Base-by-base conservation (phyloP, 2,888 invertebrate genomes). In the Amphipoea oculea region DNA sequence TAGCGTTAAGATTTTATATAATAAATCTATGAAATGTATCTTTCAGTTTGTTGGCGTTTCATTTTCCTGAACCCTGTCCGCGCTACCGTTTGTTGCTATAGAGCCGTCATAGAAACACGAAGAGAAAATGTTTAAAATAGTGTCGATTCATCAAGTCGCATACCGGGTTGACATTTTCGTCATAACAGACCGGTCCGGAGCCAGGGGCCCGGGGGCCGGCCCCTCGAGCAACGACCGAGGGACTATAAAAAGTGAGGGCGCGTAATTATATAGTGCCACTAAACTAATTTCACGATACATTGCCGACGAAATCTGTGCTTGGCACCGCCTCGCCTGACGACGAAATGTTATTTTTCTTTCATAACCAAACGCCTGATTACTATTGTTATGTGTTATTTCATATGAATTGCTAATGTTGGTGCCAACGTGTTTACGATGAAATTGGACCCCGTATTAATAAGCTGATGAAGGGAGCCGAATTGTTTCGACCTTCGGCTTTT, bases 211-310 rank as follows among this genome's bases (percentile, higher is more conserved):
- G 78, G 88, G 90, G 92, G 90, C 90, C 87, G 79, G 85, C 87
- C 88, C 89, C 87, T 85, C 89, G 81, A 80, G 84, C 89, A 80
- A 73, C 90, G 89, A 87, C 88, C 89, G 90, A 92, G 94, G 94
- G 95, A 91, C 94, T 91, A 95, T 96, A 96, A 96, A 96, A 96
- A 96, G 93, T 93, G 92, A 94, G 96, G 96, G 95, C 93, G 93
- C 95, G 95, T 97, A 97, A 97, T 97, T 97, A 97, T 96, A 97
- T 96, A 96, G 96, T 96, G 95, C 95, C 95, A 96, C 96, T 96
- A 97, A 97, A 96, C 97, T 97, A 96, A 97, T 97, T 97, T 97
- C 96, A 97, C 96, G 97, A 96, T 96, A 97, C 96, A 96, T 96
- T 96, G 97, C 95, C 96, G 94, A 93, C 95, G 94, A 96, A 97